Evolutionary conservation across 2,888 invertebrate species (phyloP).

Genomic region (Chymomyza procnemis): DNA sequence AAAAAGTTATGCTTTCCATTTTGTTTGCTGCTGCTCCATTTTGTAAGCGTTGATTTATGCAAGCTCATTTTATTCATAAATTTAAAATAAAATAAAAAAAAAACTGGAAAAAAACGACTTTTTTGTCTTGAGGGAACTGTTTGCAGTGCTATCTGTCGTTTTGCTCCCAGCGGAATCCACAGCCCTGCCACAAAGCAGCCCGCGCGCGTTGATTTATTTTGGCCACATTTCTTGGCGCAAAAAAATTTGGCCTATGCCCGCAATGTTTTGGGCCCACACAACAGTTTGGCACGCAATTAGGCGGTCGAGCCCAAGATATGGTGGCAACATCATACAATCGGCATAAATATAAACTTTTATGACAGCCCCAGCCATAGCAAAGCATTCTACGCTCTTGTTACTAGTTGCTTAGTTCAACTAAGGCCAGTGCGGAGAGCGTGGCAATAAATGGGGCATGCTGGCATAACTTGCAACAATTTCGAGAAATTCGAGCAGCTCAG

Average conservation of each 20-base stretch:
- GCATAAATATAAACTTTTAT: constrained; percentile 53
- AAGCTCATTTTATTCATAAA: constrained; percentile 69
- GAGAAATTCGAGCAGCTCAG: neutral
- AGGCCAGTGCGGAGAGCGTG: neutral
- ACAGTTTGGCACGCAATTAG: constrained; percentile 67
- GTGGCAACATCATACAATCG: constrained; percentile 26
- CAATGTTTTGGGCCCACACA: constrained; percentile 31
- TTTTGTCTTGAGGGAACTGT: too few relatives aligned
- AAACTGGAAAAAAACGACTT: neutral
- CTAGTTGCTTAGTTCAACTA: neutral
- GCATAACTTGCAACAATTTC: neutral
- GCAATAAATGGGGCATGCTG: neutral
- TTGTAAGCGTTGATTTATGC: constrained; percentile 58
- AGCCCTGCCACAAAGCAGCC: neutral
- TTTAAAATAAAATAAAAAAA: constrained; percentile 49
- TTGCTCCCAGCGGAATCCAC: constrained; percentile 7
- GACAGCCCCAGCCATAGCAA: constrained; percentile 20
- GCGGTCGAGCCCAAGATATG: constrained; percentile 7
- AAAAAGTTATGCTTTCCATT: neutral
- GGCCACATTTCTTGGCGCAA: constrained; percentile 50
- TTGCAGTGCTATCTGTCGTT: neutral
- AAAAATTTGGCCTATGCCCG: constrained; percentile 26
- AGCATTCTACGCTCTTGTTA: neutral
- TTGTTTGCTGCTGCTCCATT: constrained; percentile 41
- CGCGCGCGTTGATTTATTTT: constrained; percentile 54